phyloP scores from a whole-genome alignment of 2,113 vertebrate genomes.

The Caloenas nicobarica region DNA sequence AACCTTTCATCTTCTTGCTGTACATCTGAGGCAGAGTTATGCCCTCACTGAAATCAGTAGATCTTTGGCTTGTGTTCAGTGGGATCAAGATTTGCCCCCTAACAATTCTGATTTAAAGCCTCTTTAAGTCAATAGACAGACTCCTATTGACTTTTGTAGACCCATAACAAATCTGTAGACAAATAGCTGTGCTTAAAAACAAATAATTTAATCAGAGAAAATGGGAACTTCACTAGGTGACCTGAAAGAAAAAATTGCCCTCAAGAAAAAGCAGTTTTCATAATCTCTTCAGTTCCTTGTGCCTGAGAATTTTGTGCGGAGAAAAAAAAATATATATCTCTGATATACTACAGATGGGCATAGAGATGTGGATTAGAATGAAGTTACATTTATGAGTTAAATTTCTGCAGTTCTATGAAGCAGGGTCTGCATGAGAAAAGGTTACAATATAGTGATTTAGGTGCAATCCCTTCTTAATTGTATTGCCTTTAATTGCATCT shows the following conservation, averaged over 20 bases:
- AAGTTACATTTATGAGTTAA: background rate
- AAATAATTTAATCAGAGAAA: background rate
- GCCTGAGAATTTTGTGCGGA: background rate
- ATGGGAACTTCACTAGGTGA: background rate
- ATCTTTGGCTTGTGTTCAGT: background rate
- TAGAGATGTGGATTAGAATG: background rate
- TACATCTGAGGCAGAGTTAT: background rate
- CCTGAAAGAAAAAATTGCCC: background rate
- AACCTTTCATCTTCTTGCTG: background rate
- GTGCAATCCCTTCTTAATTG: constrained; percentile 34
- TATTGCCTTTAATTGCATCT: constrained; percentile 13
- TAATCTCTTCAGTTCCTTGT: background rate
- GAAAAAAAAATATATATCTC: background rate
- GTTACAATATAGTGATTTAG: background rate
- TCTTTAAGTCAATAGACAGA: background rate
- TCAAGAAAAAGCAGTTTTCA: background rate
- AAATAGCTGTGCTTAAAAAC: background rate
- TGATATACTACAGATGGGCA: background rate
- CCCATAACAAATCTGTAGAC: background rate
- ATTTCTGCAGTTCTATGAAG: background rate
- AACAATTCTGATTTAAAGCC: background rate
- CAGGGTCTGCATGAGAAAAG: background rate
- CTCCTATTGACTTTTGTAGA: background rate
- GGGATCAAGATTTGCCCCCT: background rate
- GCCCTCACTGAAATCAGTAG: background rate